Percentiles rank a stretch among this genome's conserved stretches.
These are phyloP conservation scores for Ectropis crepuscularia DNA, from an alignment of 2,888 invertebrate genomes.

Conservation along the genomic window DNA sequence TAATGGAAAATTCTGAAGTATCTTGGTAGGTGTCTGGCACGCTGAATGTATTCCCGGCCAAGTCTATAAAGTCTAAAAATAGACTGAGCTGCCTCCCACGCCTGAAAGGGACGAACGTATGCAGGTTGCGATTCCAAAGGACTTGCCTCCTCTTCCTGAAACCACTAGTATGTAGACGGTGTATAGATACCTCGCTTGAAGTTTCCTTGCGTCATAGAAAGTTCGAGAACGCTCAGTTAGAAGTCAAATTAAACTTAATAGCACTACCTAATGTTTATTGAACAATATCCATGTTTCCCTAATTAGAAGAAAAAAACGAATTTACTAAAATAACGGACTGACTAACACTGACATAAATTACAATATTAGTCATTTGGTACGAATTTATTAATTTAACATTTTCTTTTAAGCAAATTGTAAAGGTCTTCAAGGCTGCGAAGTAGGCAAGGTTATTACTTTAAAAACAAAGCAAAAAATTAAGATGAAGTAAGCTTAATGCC, in stretches of 20 bases:
- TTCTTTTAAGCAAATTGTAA: conserved; percentile 2
- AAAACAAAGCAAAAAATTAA: conserved; percentile 9
- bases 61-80: conserved; percentile 54
- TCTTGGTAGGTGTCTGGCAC: conserved; percentile 16
- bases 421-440: conserved; percentile 5
- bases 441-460: conserved; percentile 1
- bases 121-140: conserved; percentile 17
- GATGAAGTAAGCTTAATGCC: conserved; percentile 19
- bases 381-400: conserved; percentile 3
- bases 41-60: conserved; percentile 40
- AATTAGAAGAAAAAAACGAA: no score
- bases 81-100: conserved; percentile 59
- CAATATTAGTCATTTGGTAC: neutral
- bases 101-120: conserved; percentile 44
- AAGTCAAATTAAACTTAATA: neutral
- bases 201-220: conserved; percentile 24
- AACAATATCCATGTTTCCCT: no score
- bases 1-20: conserved; percentile 17
- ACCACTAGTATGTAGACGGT: conserved; percentile 11
- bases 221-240: conserved; percentile 16
- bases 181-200: conserved; percentile 7
- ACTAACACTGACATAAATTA: neutral
- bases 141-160: conserved; percentile 23
- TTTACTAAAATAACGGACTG: no score
- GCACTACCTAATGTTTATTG: no score